A percentile compares a stretch with the other conserved stretches of the same genome.
Conservation (phyloP, 2,888 invertebrate genomes). For the Neuroscelio doddi region DNA sequence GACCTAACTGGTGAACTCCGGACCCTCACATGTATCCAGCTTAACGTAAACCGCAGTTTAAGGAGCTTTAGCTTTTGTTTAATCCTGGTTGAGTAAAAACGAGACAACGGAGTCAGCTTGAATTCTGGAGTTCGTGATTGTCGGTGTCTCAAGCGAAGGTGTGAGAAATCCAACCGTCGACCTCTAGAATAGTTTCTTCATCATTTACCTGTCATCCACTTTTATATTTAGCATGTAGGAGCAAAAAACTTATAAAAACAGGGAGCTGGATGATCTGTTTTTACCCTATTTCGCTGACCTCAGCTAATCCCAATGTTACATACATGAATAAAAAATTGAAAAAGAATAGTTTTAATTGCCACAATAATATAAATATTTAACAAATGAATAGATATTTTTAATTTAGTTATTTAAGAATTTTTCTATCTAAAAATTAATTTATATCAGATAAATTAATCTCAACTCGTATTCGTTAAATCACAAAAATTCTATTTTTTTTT, state of each 20-base stretch:
- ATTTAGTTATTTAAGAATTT: too few relatives aligned
- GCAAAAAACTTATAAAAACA: constrained; percentile 8
- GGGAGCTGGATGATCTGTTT: too few relatives aligned
- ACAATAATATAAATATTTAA: too few relatives aligned
- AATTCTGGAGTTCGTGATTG: constrained; percentile 38
- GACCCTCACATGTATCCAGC: constrained; percentile 71
- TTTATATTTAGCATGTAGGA: constrained; percentile 6
- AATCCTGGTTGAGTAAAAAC: constrained; percentile 60
- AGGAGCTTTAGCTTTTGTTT: constrained; percentile 71
- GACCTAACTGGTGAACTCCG: constrained; percentile 41
- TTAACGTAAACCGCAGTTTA: constrained; percentile 71
- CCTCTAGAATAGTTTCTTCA: constrained; percentile 38
- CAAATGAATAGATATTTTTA: too few relatives aligned
- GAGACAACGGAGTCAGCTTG: constrained; percentile 45
- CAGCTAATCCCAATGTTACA: constrained; percentile 1
- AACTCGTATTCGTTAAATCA: not conserved
- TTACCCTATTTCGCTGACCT: not conserved
- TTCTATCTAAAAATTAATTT: too few relatives aligned
- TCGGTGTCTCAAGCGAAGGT: constrained; percentile 18
- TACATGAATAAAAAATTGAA: too few relatives aligned
- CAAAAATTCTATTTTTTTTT: not conserved
- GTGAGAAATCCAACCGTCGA: constrained; percentile 26
- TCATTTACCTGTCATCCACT: constrained; percentile 21
- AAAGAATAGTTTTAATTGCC: too few relatives aligned
- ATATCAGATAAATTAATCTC: too few relatives aligned